Conservation (phyloP, 1,140 invertebrate species). For the Paraescarpia echinospica region DNA sequence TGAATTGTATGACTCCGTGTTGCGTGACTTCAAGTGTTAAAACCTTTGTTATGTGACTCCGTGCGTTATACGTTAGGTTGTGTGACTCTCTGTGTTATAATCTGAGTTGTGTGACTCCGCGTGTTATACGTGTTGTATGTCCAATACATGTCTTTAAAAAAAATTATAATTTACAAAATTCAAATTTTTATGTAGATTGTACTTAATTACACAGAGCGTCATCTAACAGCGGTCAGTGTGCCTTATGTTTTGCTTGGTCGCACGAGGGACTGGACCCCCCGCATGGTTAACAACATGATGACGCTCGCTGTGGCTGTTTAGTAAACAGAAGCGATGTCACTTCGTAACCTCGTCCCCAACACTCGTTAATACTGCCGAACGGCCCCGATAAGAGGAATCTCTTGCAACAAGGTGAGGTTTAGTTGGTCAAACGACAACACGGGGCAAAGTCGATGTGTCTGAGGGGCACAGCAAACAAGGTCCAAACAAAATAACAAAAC, state of each 20-base stretch:
- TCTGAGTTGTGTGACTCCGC: too few relatives aligned
- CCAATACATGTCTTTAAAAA: too few relatives aligned
- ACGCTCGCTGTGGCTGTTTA: background rate
- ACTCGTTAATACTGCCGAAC: background rate
- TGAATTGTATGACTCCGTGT: too few relatives aligned
- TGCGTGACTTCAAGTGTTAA: too few relatives aligned
- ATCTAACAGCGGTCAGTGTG: background rate
- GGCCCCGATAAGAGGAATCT: background rate
- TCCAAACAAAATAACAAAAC: background rate
- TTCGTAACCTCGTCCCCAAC: background rate
- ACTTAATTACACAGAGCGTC: background rate
- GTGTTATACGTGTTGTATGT: too few relatives aligned
- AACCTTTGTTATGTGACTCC: too few relatives aligned
- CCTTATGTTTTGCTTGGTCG: background rate
- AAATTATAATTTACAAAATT: too few relatives aligned
- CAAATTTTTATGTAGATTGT: too few relatives aligned
- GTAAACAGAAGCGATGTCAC: background rate
- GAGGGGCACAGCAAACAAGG: background rate
- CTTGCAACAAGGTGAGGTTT: background rate
- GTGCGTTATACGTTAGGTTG: too few relatives aligned
- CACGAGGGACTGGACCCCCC: background rate
- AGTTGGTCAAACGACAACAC: background rate
- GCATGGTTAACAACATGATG: background rate
- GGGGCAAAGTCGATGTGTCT: background rate
- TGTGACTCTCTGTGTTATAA: too few relatives aligned